Conservation (phyloP, 2,113 vertebrate genomes). For the Paradoxurus hermaphroditus region DNA sequence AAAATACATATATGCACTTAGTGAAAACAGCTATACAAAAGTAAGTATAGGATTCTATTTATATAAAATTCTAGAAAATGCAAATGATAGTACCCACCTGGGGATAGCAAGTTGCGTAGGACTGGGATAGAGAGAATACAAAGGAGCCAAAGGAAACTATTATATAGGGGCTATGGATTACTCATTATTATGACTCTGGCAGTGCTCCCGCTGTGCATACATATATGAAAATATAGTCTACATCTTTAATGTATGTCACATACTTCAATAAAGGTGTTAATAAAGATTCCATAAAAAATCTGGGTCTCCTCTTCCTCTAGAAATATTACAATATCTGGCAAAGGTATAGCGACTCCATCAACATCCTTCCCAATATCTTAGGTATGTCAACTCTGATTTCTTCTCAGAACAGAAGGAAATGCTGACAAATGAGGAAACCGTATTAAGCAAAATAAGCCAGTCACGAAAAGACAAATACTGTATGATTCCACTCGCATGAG, state of each 20-base stretch:
- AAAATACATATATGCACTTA: neutral
- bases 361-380: neutral
- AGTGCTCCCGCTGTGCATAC: neutral
- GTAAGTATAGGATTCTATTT: neutral
- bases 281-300: neutral
- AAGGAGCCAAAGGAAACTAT: neutral
- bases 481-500: neutral
- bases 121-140: neutral
- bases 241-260: neutral
- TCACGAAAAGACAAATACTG: neutral
- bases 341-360: neutral
- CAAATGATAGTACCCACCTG: neutral
- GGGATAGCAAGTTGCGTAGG: neutral
- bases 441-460: neutral
- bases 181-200: neutral
- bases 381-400: neutral
- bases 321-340: neutral
- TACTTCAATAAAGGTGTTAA: neutral
- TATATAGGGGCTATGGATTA: neutral
- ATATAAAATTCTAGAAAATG: slow-evolving; percentile 24
- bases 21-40: neutral
- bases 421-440: neutral
- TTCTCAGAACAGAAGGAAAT: neutral
- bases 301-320: neutral
- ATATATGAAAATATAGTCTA: neutral